Evolutionary conservation across 2,113 vertebrate species (phyloP).

Genomic region (Gobio gobio): DNA sequence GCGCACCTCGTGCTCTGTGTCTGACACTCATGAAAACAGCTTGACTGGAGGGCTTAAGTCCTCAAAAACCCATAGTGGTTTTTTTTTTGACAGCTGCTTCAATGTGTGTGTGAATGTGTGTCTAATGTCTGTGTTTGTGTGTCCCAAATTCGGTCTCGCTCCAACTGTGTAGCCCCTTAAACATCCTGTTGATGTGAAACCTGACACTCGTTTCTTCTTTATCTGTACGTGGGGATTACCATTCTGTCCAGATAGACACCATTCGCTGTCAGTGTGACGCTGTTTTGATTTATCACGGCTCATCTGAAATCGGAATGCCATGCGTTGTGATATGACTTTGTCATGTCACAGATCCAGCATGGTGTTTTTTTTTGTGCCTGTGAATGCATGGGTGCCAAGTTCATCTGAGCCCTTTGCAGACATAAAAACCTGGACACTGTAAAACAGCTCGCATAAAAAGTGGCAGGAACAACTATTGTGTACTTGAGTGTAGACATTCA

Average conservation of each 20-base stretch:
- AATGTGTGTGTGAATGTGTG: constrained; percentile 48
- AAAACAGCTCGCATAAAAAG: constrained; percentile 32
- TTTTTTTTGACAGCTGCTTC: constrained; percentile 59
- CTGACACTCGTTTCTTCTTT: constrained; percentile 46
- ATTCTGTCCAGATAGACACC: constrained; percentile 63
- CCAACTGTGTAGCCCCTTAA: constrained; percentile 58
- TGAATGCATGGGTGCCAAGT: constrained; percentile 37
- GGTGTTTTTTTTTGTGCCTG: constrained; percentile 43
- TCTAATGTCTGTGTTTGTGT: constrained; percentile 28
- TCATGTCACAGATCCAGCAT: constrained; percentile 63
- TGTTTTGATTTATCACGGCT: constrained; percentile 60
- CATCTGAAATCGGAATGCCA: constrained; percentile 62
- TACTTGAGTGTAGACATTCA: neutral
- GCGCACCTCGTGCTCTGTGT: constrained; percentile 36
- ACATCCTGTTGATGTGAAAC: constrained; percentile 62
- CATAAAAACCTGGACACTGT: constrained; percentile 6
- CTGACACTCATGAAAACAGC: constrained; percentile 61
- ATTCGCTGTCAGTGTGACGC: constrained; percentile 65
- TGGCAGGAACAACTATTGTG: neutral
- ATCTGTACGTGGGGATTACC: constrained; percentile 62
- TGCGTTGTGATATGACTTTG: constrained; percentile 46
- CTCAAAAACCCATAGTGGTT: constrained; percentile 58
- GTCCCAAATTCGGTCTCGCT: constrained; percentile 50
- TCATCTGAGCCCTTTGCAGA: neutral
- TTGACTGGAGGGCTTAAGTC: constrained; percentile 65